Conservation (phyloP, 2,888 invertebrate genomes). For the Drosophila phalerata region DNA sequence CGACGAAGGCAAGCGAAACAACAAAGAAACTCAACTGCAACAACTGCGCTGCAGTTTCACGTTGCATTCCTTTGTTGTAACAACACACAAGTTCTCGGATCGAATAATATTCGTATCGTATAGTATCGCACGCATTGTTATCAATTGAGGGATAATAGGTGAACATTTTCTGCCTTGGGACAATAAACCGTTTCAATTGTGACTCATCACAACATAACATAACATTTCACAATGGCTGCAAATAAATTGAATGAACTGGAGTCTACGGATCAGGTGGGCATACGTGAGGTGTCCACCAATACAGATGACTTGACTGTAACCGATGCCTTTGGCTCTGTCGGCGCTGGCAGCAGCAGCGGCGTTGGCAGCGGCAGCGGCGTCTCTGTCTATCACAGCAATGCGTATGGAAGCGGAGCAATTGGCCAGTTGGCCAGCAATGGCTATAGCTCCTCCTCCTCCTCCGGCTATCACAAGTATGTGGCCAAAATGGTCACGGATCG, state of each 20-base stretch:
- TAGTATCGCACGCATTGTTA: not conserved
- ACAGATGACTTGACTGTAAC: constrained; percentile 76
- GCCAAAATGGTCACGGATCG: constrained; percentile 89
- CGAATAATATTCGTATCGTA: not conserved
- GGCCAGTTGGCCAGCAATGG: constrained; percentile 78
- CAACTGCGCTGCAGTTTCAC: constrained; percentile 36
- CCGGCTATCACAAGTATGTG: constrained; percentile 66
- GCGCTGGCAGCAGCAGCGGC: constrained; percentile 24
- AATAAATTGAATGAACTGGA: constrained; percentile 41
- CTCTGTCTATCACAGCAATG: constrained; percentile 43
- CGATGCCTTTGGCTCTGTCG: constrained; percentile 80
- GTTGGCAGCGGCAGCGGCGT: constrained; percentile 5
- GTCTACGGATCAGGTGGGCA: constrained; percentile 76
- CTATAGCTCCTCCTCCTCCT: constrained; percentile 68
- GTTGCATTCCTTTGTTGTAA: constrained; percentile 49
- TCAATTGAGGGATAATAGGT: not conserved
- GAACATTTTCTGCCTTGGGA: constrained; percentile 17
- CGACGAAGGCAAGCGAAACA: not conserved
- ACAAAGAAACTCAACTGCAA: constrained; percentile 39
- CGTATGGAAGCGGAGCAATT: constrained; percentile 73
- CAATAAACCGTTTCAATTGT: constrained; percentile 47
- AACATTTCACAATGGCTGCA: constrained; percentile 59
- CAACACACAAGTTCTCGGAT: constrained; percentile 32
- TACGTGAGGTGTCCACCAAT: constrained; percentile 64
- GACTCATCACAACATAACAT: constrained; percentile 71